These are phyloP conservation scores for Hymenochirus boettgeri DNA, from an alignment of 2,113 vertebrate species.

Conservation along the genomic window DNA sequence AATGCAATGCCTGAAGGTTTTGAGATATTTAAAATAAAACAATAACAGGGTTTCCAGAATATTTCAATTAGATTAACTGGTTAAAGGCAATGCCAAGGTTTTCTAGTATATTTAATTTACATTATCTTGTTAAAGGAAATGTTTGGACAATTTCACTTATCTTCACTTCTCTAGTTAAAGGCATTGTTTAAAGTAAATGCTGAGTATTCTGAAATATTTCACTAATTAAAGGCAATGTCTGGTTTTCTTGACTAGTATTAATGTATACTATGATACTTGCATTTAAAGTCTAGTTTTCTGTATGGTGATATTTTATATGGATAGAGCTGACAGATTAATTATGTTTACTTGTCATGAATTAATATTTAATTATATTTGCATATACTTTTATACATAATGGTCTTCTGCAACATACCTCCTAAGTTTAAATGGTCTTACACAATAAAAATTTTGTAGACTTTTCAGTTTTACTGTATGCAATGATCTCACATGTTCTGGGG, in stretches of 20 bases:
- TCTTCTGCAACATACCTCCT: constrained; percentile 26
- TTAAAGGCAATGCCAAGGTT: not conserved
- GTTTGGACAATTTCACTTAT: too few relatives aligned
- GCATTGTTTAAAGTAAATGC: too few relatives aligned
- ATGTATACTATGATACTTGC: too few relatives aligned
- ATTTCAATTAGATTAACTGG: not conserved
- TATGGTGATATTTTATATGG: constrained; percentile 29
- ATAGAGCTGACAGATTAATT: constrained; percentile 14
- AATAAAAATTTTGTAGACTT: not conserved
- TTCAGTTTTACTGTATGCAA: constrained; percentile 11
- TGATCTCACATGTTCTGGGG: constrained; percentile 24
- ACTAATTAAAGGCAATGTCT: too few relatives aligned
- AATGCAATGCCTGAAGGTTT: too few relatives aligned
- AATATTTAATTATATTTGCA: constrained; percentile 35
- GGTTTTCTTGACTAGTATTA: too few relatives aligned
- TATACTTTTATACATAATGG: constrained; percentile 30
- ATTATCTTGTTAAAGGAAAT: not conserved
- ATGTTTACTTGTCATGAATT: constrained; percentile 13
- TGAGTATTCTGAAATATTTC: too few relatives aligned
- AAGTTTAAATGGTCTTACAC: not conserved
- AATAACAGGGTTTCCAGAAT: not conserved
- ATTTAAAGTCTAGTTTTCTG: constrained; percentile 14
- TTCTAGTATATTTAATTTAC: not conserved
- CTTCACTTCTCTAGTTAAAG: too few relatives aligned
- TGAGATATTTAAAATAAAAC: not conserved